Conservation (phyloP, 2,888 invertebrate genomes). For the Altica lythri region DNA sequence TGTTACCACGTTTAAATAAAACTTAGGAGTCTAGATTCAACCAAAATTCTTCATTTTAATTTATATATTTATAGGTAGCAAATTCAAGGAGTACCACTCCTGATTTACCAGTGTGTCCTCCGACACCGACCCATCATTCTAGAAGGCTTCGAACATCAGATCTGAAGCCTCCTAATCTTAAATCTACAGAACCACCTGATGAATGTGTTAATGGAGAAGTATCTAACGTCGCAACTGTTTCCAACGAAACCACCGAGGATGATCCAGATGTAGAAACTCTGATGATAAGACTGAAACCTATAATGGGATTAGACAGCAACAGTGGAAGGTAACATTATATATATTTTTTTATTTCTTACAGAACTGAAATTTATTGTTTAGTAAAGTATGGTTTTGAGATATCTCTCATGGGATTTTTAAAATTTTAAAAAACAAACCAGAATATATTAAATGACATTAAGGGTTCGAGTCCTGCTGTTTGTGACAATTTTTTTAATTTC, state of each 20-base stretch:
- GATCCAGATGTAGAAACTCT: slow-evolving; percentile 20
- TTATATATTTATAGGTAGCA: slow-evolving; percentile 27
- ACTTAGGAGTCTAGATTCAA: too few relatives aligned
- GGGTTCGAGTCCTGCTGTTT: too few relatives aligned
- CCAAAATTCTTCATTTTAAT: too few relatives aligned
- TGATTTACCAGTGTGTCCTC: slow-evolving; percentile 72
- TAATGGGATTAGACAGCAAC: slow-evolving; percentile 15
- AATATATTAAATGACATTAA: too few relatives aligned
- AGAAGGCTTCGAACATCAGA: slow-evolving; percentile 63
- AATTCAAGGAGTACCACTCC: slow-evolving; percentile 20
- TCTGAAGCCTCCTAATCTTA: slow-evolving; percentile 59
- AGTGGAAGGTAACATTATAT: slow-evolving; percentile 38
- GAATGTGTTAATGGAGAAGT: slow-evolving; percentile 23
- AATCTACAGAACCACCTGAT: slow-evolving; percentile 49
- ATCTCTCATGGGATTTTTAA: too few relatives aligned
- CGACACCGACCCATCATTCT: slow-evolving; percentile 86
- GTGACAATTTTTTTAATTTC: too few relatives aligned
- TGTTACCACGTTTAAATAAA: too few relatives aligned
- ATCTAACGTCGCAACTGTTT: neutral
- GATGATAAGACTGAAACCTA: slow-evolving; percentile 21
- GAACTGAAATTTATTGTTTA: neutral
- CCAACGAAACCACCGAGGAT: slow-evolving; percentile 1
- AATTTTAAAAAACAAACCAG: too few relatives aligned
- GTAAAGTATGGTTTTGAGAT: too few relatives aligned
- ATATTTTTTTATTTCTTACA: neutral